Evolutionary conservation across 2,888 invertebrate genomes (phyloP).

Genomic region (Tenodera sinensis): DNA sequence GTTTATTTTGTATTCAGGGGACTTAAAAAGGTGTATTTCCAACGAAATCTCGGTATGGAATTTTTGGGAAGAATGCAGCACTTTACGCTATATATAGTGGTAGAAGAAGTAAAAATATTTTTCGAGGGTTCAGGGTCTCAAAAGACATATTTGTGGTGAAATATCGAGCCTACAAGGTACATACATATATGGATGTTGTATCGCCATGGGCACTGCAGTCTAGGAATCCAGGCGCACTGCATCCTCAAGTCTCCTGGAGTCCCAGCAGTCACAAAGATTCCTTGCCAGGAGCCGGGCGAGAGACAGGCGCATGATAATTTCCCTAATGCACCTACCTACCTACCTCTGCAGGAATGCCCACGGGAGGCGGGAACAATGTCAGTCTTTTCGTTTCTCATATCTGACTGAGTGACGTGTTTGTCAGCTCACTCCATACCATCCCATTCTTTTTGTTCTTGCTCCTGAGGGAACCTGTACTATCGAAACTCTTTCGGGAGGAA

Average conservation of each 20-base stretch:
- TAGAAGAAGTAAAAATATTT: too few relatives aligned
- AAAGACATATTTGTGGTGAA: too few relatives aligned
- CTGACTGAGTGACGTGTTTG: slow-evolving; percentile 3
- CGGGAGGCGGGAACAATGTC: slow-evolving; percentile 11
- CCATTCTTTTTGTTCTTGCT: neutral
- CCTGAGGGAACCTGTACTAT: neutral
- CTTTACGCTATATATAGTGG: too few relatives aligned
- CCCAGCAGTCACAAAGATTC: neutral
- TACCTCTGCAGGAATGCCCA: slow-evolving; percentile 7
- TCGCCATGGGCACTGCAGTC: too few relatives aligned
- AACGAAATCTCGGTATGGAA: too few relatives aligned
- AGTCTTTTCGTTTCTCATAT: neutral
- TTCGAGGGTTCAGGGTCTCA: too few relatives aligned
- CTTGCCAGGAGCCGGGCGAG: neutral
- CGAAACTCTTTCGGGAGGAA: neutral
- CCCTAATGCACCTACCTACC: slow-evolving; percentile 29
- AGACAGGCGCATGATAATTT: slow-evolving; percentile 31
- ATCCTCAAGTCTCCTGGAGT: neutral
- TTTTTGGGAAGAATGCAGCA: too few relatives aligned
- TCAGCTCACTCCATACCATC: neutral
- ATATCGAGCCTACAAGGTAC: too few relatives aligned
- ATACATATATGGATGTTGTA: too few relatives aligned
- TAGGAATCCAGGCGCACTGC: neutral
- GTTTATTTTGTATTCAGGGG: too few relatives aligned
- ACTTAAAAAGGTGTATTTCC: too few relatives aligned